Evolutionary conservation across 2,113 vertebrate species (phyloP).

Genomic region (Romanogobio albipinnatus): DNA sequence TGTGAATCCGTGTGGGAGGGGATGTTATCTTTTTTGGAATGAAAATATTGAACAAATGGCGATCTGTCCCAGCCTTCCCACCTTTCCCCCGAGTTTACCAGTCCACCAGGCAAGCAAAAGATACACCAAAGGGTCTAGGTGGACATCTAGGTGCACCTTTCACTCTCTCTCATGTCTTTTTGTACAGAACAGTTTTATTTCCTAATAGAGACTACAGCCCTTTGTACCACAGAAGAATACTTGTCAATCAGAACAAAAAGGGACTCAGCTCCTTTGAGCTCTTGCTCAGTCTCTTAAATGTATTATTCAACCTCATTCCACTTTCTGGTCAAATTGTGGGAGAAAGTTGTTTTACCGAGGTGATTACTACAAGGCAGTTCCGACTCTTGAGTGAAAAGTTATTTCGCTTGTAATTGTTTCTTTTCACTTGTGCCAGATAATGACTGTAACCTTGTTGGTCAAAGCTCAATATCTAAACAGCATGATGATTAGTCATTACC

Average conservation of each 20-base stretch:
- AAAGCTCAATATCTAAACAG: conserved; percentile 18
- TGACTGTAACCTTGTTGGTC: conserved; percentile 26
- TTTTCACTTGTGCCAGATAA: conserved; percentile 28
- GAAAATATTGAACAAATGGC: not conserved
- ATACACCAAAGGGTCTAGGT: not conserved
- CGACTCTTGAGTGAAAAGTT: conserved; percentile 28
- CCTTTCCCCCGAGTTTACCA: not conserved
- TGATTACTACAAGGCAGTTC: conserved; percentile 29
- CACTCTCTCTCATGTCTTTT: not conserved
- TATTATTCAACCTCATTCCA: conserved; percentile 35
- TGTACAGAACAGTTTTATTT: conserved; percentile 29
- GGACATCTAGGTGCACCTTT: not conserved
- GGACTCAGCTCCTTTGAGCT: not conserved
- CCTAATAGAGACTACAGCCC: conserved; percentile 37
- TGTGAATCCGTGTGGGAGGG: conserved; percentile 11
- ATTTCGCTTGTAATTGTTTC: conserved; percentile 37
- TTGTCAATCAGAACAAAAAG: conserved; percentile 47
- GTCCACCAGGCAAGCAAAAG: not conserved
- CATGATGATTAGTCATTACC: conserved; percentile 5
- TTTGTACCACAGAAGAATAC: conserved; percentile 35
- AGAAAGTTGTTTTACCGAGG: conserved; percentile 15
- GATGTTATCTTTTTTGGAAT: not conserved
- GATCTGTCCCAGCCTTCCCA: not conserved
- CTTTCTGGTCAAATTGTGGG: not conserved
- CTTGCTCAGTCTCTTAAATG: conserved; percentile 10